phyloP scores from a whole-genome alignment of 2,888 invertebrate species.

The Acleris holmiana region DNA sequence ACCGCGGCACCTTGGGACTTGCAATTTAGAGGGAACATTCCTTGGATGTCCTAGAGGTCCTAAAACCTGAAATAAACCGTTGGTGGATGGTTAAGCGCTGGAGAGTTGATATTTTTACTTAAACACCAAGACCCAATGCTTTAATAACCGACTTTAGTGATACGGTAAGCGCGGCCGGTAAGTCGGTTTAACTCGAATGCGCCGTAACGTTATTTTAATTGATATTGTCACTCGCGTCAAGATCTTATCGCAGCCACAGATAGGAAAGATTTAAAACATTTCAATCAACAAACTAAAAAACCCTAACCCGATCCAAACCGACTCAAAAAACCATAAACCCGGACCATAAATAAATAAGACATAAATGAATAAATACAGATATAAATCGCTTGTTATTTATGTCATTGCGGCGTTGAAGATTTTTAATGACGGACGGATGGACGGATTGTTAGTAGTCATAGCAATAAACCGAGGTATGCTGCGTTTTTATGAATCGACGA shows the following conservation, averaged over 20 bases:
- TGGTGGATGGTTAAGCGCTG: too few relatives aligned
- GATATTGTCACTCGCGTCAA: conserved; percentile 32
- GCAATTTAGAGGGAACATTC: too few relatives aligned
- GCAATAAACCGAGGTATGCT: conserved; percentile 31
- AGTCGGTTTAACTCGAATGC: background rate
- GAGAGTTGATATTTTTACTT: too few relatives aligned
- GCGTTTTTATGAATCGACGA: conserved; percentile 35
- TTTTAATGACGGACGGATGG: conserved; percentile 37
- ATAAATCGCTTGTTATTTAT: conserved; percentile 38
- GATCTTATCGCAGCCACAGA: conserved; percentile 22
- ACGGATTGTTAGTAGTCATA: conserved; percentile 30
- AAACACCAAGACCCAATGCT: too few relatives aligned
- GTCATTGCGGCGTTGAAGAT: conserved; percentile 38
- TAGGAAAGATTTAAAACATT: conserved; percentile 31
- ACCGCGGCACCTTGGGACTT: too few relatives aligned
- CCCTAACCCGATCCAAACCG: conserved; percentile 29
- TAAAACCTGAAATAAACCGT: too few relatives aligned
- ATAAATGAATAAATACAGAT: conserved; percentile 37
- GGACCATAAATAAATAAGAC: conserved; percentile 37
- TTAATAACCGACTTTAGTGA: too few relatives aligned
- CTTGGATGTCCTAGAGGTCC: too few relatives aligned
- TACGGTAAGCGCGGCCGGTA: too few relatives aligned
- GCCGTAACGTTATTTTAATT: conserved; percentile 32
- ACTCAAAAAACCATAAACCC: conserved; percentile 37
- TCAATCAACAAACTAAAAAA: conserved; percentile 30